Conservation (phyloP, 2,113 vertebrate genomes). For the Cephalopterus ornatus region DNA sequence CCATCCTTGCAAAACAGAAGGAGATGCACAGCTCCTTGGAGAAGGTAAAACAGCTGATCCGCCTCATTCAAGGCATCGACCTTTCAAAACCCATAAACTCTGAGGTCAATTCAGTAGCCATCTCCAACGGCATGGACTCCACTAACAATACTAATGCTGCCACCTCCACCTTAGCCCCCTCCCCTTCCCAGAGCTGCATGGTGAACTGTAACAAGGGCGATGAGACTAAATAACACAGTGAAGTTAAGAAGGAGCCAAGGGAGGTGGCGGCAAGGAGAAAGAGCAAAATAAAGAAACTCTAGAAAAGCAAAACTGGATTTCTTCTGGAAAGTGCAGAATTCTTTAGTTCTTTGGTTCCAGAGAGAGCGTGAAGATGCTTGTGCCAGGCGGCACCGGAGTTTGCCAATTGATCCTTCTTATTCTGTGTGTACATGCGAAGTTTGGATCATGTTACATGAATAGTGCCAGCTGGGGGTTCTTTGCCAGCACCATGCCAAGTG, state of each 20-base stretch:
- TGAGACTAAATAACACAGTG: conserved; percentile 88
- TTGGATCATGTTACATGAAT: conserved; percentile 95
- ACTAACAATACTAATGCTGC: conserved; percentile 74
- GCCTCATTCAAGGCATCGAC: conserved; percentile 94
- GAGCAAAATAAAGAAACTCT: conserved; percentile 73
- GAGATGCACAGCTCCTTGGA: conserved; percentile 97
- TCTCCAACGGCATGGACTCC: conserved; percentile 80
- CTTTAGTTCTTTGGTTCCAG: conserved; percentile 84
- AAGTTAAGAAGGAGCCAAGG: conserved; percentile 65
- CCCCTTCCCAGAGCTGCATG: conserved; percentile 80
- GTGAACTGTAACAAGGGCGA: conserved; percentile 82
- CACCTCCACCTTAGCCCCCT: conserved; percentile 72
- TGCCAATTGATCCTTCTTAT: conserved; percentile 95
- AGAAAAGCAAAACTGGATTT: conserved; percentile 76
- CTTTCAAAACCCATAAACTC: conserved; percentile 87
- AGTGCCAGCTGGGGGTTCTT: conserved; percentile 87
- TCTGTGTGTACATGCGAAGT: conserved; percentile 92
- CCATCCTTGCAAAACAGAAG: conserved; percentile 93
- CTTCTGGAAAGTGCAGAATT: conserved; percentile 82
- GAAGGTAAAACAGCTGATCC: conserved; percentile 94
- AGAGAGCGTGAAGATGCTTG: conserved; percentile 84
- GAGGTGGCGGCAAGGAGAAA: conserved; percentile 68
- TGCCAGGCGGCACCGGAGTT: conserved; percentile 91
- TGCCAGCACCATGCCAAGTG: conserved; percentile 94
- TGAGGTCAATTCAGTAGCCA: conserved; percentile 79